A percentile compares a stretch with the other conserved stretches of the same genome.
These are phyloP conservation scores for Buceros bicornis DNA, from an alignment of 2,797 vertebrate species.

Conservation along the genomic window DNA sequence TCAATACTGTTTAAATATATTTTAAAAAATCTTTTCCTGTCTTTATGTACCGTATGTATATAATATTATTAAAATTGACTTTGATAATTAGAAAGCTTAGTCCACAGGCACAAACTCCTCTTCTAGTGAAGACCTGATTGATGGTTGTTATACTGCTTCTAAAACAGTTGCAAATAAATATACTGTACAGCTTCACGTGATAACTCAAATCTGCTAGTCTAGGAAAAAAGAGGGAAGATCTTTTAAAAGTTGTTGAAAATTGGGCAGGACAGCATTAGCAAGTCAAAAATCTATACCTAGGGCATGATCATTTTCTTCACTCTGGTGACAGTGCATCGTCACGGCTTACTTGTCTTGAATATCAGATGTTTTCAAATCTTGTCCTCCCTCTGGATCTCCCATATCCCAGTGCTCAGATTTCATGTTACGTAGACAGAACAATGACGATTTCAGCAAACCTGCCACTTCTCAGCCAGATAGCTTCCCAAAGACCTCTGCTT, in stretches of 20 bases:
- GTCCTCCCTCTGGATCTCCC: neutral
- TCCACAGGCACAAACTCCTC: neutral
- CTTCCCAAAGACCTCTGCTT: neutral
- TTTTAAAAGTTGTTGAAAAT: neutral
- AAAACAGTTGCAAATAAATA: neutral
- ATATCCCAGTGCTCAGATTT: neutral
- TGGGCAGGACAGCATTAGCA: neutral
- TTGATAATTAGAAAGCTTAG: neutral
- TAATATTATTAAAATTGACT: neutral
- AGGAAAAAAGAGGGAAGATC: neutral
- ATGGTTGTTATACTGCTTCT: neutral
- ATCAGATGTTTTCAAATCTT: neutral
- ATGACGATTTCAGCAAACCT: neutral
- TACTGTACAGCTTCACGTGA: neutral
- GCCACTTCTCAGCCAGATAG: neutral
- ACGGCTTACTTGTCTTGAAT: neutral
- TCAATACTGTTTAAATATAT: neutral
- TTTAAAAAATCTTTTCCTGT: rapidly evolving
- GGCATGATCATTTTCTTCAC: neutral
- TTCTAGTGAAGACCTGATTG: neutral
- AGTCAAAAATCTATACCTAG: neutral
- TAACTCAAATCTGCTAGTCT: neutral
- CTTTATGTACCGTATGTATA: neutral
- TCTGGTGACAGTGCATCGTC: neutral
- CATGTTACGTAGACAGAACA: neutral